These are phyloP conservation scores for Ctenodactylus gundi DNA, from an alignment of 2,113 vertebrate species.

Conservation along the genomic window DNA sequence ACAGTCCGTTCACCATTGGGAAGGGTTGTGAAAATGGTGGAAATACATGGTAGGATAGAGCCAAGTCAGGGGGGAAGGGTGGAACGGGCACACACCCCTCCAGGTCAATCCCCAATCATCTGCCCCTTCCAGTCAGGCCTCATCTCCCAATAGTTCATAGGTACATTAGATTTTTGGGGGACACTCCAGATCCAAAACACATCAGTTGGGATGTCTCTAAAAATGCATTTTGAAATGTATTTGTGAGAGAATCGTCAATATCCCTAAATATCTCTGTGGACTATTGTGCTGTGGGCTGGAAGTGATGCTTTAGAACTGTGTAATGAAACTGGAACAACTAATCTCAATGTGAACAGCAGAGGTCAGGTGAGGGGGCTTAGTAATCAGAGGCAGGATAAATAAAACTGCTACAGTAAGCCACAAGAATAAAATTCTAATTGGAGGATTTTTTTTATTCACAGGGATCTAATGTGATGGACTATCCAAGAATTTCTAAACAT, in stretches of 20 bases:
- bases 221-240: no score
- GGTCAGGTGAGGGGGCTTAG: background rate
- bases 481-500: background rate
- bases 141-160: no score
- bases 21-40: no score
- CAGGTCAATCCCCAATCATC: no score
- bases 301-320: background rate
- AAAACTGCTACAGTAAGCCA: background rate
- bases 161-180: no score
- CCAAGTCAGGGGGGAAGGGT: no score
- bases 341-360: background rate
- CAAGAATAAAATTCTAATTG: background rate
- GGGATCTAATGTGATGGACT: background rate
- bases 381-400: background rate
- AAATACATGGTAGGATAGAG: no score
- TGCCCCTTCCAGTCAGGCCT: no score
- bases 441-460: background rate
- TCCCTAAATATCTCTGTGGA: background rate
- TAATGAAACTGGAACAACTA: background rate
- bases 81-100: no score
- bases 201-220: no score
- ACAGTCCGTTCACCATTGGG: no score
- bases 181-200: no score
- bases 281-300: background rate
- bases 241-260: background rate